Conservation (phyloP, 2,888 invertebrate species). For the Gortyna flavago region DNA sequence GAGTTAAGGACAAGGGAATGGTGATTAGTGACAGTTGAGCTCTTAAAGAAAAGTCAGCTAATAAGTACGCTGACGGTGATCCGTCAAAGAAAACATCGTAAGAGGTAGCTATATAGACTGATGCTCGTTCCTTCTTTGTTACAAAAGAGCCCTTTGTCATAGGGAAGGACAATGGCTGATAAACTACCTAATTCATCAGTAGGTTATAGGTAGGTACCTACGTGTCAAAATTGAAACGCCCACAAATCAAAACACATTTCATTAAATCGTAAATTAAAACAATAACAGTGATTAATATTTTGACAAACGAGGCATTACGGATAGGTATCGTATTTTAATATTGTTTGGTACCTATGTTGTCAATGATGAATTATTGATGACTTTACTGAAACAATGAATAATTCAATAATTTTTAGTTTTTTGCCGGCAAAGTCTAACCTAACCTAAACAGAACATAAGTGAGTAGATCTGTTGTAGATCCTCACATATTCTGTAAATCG, state of each 20-base stretch:
- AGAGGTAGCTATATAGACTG: not conserved
- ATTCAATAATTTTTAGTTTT: too few species aligned
- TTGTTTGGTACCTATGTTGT: not conserved
- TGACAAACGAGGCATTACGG: not conserved
- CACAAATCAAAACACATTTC: conserved; percentile 1
- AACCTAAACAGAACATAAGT: too few species aligned
- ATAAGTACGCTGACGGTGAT: not conserved
- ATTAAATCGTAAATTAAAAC: not conserved
- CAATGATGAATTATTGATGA: not conserved
- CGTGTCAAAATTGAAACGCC: not conserved
- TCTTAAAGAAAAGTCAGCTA: too few species aligned
- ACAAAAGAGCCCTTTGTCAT: not conserved
- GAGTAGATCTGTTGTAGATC: too few species aligned
- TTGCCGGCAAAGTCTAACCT: too few species aligned
- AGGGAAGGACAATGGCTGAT: not conserved
- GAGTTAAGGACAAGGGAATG: too few species aligned
- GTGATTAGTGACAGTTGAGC: too few species aligned
- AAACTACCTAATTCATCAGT: not conserved
- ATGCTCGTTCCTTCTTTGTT: not conserved
- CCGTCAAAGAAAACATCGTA: not conserved
- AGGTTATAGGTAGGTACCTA: too few species aligned
- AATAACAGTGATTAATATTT: not conserved
- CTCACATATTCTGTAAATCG: not conserved
- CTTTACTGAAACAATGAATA: not conserved
- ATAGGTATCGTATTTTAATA: not conserved